phyloP scores from a whole-genome alignment of 1,140 invertebrate genomes.

The Zaprionus africanus region DNA sequence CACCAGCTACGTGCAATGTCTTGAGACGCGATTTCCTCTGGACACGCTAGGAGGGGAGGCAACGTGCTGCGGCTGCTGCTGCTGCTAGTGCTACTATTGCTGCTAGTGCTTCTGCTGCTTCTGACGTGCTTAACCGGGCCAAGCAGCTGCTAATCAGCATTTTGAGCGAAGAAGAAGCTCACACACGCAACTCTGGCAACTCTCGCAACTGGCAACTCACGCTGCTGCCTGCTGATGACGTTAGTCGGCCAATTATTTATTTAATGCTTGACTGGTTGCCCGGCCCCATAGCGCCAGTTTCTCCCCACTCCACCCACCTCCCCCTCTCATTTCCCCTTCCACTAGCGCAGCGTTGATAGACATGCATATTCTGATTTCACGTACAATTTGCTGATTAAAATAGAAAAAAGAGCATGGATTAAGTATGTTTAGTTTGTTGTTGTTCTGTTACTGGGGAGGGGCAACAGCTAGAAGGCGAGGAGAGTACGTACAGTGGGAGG shows the following conservation, averaged over 20 bases:
- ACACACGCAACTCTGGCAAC: constrained; percentile 3
- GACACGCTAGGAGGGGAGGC: not conserved
- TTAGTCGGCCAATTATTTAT: constrained; percentile 56
- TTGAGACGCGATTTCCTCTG: constrained; percentile 1
- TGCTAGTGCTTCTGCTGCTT: no score
- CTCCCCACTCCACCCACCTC: not conserved
- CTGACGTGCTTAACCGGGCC: constrained; percentile 28
- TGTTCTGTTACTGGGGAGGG: not conserved
- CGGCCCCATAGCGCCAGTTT: constrained; percentile 3
- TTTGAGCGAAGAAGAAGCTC: constrained; percentile 54
- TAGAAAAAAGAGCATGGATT: constrained; percentile 14
- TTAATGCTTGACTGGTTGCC: constrained; percentile 59
- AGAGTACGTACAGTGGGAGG: not conserved
- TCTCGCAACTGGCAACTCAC: not conserved
- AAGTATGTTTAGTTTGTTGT: not conserved
- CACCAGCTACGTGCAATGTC: not conserved
- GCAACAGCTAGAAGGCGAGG: not conserved
- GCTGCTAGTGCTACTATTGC: no score
- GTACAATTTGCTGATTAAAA: constrained; percentile 41
- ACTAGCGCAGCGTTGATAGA: not conserved
- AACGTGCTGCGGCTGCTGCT: not conserved
- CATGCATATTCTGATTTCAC: constrained; percentile 31
- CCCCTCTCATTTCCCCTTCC: no score
- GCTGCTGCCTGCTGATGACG: constrained; percentile 32
- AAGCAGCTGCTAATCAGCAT: constrained; percentile 42